Conservation (phyloP, 2,797 vertebrate species). For the Gallinago solitaria region DNA sequence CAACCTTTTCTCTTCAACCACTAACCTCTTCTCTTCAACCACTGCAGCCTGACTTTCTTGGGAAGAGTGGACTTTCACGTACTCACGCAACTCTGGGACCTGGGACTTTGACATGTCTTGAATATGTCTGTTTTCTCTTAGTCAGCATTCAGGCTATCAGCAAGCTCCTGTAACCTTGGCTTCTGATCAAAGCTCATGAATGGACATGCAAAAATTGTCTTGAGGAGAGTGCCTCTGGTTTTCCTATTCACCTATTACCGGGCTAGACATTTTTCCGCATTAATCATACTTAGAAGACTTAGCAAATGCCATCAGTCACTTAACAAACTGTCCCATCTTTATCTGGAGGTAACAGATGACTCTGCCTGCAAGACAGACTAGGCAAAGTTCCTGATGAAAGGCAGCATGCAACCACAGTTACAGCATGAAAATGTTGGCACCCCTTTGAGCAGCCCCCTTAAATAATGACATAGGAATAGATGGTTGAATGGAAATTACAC, state of each 20-base stretch:
- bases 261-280: not conserved
- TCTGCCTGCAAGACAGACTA: not conserved
- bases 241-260: not conserved
- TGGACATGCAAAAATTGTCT: not conserved
- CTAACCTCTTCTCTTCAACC: not conserved
- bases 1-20: not conserved
- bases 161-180: not conserved
- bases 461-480: not conserved
- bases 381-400: slow-evolving; percentile 26
- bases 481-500: not conserved
- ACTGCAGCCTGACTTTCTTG: not conserved
- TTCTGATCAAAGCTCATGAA: slow-evolving; percentile 6
- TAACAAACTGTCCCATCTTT: slow-evolving; percentile 34
- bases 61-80: not conserved
- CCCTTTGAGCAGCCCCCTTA: not conserved
- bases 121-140: slow-evolving; percentile 4
- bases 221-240: not conserved
- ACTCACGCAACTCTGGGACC: fast-evolving
- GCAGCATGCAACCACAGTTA: not conserved
- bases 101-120: not conserved
- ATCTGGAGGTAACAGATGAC: slow-evolving; percentile 41
- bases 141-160: not conserved
- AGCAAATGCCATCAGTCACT: slow-evolving; percentile 49
- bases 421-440: not conserved
- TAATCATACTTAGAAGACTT: slow-evolving; percentile 36